phyloP scores from a whole-genome alignment of 2,797 vertebrate genomes.

The Borostomias antarcticus region DNA sequence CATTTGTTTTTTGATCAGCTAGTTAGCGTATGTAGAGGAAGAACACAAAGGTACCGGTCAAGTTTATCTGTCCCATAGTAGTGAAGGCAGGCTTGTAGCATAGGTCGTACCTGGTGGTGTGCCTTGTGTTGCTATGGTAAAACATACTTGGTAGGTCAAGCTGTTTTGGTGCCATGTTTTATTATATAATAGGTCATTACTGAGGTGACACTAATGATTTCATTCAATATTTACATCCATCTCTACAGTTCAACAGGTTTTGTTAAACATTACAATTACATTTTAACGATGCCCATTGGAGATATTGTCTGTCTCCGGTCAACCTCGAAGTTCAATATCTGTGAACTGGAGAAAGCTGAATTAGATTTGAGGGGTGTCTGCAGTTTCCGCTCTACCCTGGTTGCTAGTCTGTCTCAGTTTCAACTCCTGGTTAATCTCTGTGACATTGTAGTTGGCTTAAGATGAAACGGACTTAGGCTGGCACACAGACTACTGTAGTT shows the following conservation, averaged over 20 bases:
- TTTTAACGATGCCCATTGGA: slow-evolving; percentile 46
- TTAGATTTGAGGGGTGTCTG: neutral
- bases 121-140: slow-evolving; percentile 84
- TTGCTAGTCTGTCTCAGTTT: slow-evolving; percentile 25
- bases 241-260: slow-evolving; percentile 19
- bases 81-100: slow-evolving; percentile 76
- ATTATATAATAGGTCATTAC: slow-evolving; percentile 44
- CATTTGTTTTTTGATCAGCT: slow-evolving; percentile 31
- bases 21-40: slow-evolving; percentile 41
- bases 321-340: slow-evolving; percentile 4
- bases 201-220: slow-evolving; percentile 25
- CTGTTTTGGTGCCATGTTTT: slow-evolving; percentile 66
- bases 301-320: slow-evolving; percentile 14
- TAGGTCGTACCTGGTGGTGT: slow-evolving; percentile 84
- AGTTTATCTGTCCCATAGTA: slow-evolving; percentile 69
- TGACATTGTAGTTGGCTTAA: neutral
- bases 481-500: slow-evolving; percentile 6
- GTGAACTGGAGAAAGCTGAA: slow-evolving; percentile 16
- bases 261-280: neutral
- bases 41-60: slow-evolving; percentile 76
- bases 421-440: neutral
- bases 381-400: slow-evolving; percentile 2
- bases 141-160: slow-evolving; percentile 67
- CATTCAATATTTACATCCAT: slow-evolving; percentile 36
- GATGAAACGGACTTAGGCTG: slow-evolving; percentile 27